Evolutionary conservation across 2,797 vertebrate species (phyloP).

Genomic region (Craterocephalus amniculus): DNA sequence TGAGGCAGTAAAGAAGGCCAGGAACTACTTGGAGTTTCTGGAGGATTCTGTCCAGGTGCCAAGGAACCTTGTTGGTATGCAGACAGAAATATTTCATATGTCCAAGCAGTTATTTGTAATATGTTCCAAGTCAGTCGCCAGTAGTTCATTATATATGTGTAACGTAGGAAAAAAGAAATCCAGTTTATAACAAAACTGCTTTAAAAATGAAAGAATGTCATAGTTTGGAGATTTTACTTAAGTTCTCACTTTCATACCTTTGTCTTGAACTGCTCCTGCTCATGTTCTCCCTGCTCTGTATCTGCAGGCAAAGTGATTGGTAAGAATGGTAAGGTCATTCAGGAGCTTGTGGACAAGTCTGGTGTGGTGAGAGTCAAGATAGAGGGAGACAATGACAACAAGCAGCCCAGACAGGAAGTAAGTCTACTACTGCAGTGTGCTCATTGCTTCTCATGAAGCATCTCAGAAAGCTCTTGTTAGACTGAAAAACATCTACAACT

Average conservation of each 20-base stretch:
- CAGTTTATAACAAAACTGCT: not conserved
- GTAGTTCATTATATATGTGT: not conserved
- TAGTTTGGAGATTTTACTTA: not conserved
- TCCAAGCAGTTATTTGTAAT: not conserved
- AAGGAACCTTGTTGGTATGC: slow-evolving; percentile 95
- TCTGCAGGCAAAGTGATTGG: slow-evolving; percentile 96
- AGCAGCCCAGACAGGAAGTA: slow-evolving; percentile 93
- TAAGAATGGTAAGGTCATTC: slow-evolving; percentile 99
- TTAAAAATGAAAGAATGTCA: not conserved
- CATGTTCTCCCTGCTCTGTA: not conserved
- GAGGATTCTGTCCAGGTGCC: slow-evolving; percentile 99
- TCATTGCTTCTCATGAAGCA: not conserved
- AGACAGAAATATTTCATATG: not conserved
- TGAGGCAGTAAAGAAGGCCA: slow-evolving; percentile 96
- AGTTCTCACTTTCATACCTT: not conserved
- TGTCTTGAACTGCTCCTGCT: not conserved
- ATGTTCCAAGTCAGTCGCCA: not conserved
- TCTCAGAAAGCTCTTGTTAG: not conserved
- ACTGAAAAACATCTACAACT: not conserved
- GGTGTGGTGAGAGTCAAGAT: slow-evolving; percentile 97
- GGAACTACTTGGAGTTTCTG: slow-evolving; percentile 94
- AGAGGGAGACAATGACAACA: slow-evolving; percentile 98
- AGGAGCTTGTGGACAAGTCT: slow-evolving; percentile 99
- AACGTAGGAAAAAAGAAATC: not conserved
- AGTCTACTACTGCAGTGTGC: slow-evolving; percentile 69